Evolutionary conservation across 2,113 vertebrate species (phyloP), one percentile per base, ranked within the genome.

Genomic region (Chauna torquata): DNA sequence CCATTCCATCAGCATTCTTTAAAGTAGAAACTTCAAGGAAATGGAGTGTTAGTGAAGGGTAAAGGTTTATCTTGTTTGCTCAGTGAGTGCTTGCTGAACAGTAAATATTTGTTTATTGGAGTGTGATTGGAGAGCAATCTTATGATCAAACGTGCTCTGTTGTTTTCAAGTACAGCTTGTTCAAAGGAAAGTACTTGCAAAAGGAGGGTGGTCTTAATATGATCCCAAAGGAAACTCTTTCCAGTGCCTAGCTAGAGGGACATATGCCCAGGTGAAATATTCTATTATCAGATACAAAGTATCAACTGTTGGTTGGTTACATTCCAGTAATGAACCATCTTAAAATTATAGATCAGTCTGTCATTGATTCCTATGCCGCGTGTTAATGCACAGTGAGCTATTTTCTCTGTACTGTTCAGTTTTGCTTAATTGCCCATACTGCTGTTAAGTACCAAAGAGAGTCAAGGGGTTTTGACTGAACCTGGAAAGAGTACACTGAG

Each of bases 361-460:
- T 23, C 42, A 65, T 75, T 91, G 77, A 57, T 91, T 91, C 28
- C 72, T 76, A 8, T 3, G 1, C 38, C 68, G 27, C 85, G 52
- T 80, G 93, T 93, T 83, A 92, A 55, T 86, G 69, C 36, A 75
- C 47, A 59, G 47, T 36, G 81, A 71, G 36, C 27, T 66, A 16
- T 78, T 81, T 79, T 55, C 16, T 84, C 49, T 69, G 38, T 69
- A 47, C 45, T 74, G 6, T 82, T 76, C 58, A 28, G 27, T 80
- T 94, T 91, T 94, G 47, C 55, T 92, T 90, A 78, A 93, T 91
- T 80, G 61, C 65, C 86, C 27, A 3, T 61, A 50, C 61, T 80
- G 50, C 44, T 93, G 58, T 55, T 89, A 95, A 95, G 58, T 90
- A 69, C 69, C 77, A 71, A n/a, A 55, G 11, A 86, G 62, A 94